phyloP scores from a whole-genome alignment of 2,888 invertebrate genomes.

The Penaeus monodon region DNA sequence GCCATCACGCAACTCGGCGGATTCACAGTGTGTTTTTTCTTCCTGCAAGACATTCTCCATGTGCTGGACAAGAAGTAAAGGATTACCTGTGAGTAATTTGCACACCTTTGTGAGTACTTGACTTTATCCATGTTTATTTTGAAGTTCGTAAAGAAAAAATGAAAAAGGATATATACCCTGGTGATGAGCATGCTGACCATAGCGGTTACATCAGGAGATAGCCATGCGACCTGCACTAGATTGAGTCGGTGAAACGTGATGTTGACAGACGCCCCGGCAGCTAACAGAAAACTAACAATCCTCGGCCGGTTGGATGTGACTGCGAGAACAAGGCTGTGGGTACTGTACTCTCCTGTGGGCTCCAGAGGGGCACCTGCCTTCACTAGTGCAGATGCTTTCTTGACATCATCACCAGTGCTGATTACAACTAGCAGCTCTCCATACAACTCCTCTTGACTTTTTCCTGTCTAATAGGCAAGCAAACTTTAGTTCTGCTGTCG shows the following conservation, averaged over 20 bases:
- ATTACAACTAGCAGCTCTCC: conserved; percentile 7
- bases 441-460: neutral
- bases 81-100: too few species aligned
- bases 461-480: neutral
- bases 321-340: conserved; percentile 9
- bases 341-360: neutral
- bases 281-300: conserved; percentile 18
- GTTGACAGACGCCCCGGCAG: conserved; percentile 16
- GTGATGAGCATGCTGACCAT: conserved; percentile 20
- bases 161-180: neutral
- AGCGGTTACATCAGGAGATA: conserved; percentile 20
- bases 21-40: too few species aligned
- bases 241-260: neutral
- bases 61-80: too few species aligned
- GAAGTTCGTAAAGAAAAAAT: too few species aligned
- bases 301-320: conserved; percentile 20
- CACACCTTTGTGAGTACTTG: too few species aligned
- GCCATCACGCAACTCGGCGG: too few species aligned
- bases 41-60: too few species aligned
- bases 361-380: conserved; percentile 14
- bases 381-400: neutral
- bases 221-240: conserved; percentile 17
- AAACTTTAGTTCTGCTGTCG: neutral
- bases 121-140: too few species aligned
- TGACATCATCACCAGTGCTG: conserved; percentile 22